These are phyloP conservation scores for Eupithecia subumbrata DNA, from an alignment of 2,888 invertebrate species.

Conservation along the genomic window DNA sequence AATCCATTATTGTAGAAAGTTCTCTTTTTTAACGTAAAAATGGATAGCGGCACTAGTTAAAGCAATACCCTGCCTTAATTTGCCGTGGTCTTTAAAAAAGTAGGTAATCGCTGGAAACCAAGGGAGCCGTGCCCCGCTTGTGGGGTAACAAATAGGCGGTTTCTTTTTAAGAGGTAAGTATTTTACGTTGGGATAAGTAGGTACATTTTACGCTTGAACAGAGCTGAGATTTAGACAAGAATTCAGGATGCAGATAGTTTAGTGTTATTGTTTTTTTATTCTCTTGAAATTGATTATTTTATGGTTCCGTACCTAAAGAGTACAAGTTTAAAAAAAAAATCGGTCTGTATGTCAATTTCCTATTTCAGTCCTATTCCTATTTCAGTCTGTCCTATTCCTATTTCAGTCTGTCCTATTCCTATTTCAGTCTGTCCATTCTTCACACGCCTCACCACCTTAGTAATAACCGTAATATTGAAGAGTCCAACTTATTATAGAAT, in stretches of 20 bases:
- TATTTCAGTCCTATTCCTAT: too few species aligned
- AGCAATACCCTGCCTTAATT: conserved; percentile 55
- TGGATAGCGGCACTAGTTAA: too few species aligned
- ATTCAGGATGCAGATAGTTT: neutral
- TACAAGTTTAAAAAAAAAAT: too few species aligned
- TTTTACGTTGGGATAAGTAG: neutral
- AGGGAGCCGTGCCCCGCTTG: conserved; percentile 10
- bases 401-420: too few species aligned
- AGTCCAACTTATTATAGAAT: neutral
- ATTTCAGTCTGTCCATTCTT: neutral
- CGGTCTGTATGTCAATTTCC: neutral
- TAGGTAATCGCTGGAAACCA: conserved; percentile 47
- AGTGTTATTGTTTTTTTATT: neutral
- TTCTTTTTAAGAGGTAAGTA: conserved; percentile 1
- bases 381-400: too few species aligned
- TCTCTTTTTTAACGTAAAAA: too few species aligned
- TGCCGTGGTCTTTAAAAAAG: conserved; percentile 53
- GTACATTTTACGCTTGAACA: neutral
- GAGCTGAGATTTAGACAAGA: neutral
- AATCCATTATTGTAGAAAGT: too few species aligned
- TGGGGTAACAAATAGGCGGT: conserved; percentile 11
- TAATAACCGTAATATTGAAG: neutral
- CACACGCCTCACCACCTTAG: neutral
- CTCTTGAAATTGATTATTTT: neutral
- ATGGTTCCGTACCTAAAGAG: neutral